A percentile compares a stretch with the other conserved stretches of the same genome.
These are phyloP conservation scores for Picus viridis DNA, from an alignment of 2,797 vertebrate genomes.

Conservation along the genomic window DNA sequence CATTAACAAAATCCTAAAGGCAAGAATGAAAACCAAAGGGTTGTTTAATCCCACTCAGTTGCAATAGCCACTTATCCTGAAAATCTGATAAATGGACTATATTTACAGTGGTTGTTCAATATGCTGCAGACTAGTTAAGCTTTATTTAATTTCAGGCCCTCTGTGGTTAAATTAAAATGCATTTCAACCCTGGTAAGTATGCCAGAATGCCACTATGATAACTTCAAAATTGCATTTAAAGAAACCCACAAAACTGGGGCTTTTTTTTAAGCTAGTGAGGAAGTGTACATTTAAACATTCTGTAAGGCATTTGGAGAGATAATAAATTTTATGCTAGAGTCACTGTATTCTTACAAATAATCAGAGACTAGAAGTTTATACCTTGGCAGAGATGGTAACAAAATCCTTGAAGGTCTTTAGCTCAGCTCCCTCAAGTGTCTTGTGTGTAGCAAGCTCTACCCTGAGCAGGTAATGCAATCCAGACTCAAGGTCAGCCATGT, in stretches of 20 bases:
- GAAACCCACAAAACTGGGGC: neutral
- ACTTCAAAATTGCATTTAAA: neutral
- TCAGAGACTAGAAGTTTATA: conserved; percentile 48
- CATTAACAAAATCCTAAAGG: neutral
- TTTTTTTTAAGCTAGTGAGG: neutral
- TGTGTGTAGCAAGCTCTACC: conserved; percentile 90
- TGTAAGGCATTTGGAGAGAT: neutral
- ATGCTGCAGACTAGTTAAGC: neutral
- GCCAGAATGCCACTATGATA: neutral
- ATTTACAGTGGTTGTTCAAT: conserved; percentile 23
- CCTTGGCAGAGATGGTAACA: conserved; percentile 89
- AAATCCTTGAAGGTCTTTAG: conserved; percentile 90
- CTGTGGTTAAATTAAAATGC: neutral
- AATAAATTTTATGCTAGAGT: neutral
- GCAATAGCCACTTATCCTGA: conserved; percentile 30
- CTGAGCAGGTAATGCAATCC: conserved; percentile 92
- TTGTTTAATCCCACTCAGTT: neutral
- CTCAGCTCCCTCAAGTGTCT: conserved; percentile 85
- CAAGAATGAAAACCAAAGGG: conserved; percentile 20
- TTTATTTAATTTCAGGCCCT: conserved; percentile 27
- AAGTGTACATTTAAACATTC: neutral
- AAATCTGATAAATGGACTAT: conserved; percentile 35
- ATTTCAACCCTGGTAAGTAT: neutral
- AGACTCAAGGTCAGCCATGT: conserved; percentile 91
- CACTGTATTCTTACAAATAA: conserved; percentile 26